Conservation (phyloP, 92 coral and sea anemone species). For the Anthopleura xanthogrammica region DNA sequence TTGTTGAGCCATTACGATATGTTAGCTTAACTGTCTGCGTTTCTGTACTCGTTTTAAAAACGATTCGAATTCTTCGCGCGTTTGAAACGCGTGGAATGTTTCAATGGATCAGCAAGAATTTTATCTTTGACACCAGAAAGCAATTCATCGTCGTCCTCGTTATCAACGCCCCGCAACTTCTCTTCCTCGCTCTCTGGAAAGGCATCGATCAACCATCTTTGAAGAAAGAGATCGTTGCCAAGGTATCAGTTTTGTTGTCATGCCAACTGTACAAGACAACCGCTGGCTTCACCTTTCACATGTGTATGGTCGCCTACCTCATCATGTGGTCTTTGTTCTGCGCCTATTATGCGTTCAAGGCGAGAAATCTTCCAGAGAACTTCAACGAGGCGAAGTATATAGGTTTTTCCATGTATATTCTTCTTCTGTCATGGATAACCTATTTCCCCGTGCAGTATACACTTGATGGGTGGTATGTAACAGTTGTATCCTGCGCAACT, state of each 20-base stretch:
- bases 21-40: constrained; percentile 55
- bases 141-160: constrained; percentile 41
- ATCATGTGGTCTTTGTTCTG: constrained; percentile 53
- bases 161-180: constrained; percentile 47
- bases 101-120: constrained; percentile 54
- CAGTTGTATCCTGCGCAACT: constrained; percentile 64
- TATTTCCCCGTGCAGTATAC: constrained; percentile 61
- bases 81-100: constrained; percentile 57
- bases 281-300: constrained; percentile 40
- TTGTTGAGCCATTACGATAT: constrained; percentile 65
- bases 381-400: constrained; percentile 69
- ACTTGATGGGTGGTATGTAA: constrained; percentile 61
- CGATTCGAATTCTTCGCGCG: constrained; percentile 64
- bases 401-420: constrained; percentile 64
- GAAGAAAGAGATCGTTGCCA: constrained; percentile 45
- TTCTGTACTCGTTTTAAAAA: constrained; percentile 62
- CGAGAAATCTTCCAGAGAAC: constrained; percentile 65
- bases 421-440: constrained; percentile 64
- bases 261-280: constrained; percentile 50
- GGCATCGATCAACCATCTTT: constrained; percentile 52
- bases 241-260: constrained; percentile 36
- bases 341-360: constrained; percentile 64
- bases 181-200: constrained; percentile 53
- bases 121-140: constrained; percentile 38
- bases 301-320: constrained; percentile 47